Evolutionary conservation across 2,797 vertebrate species (phyloP).

Genomic region (Takifugu ocellatus): DNA sequence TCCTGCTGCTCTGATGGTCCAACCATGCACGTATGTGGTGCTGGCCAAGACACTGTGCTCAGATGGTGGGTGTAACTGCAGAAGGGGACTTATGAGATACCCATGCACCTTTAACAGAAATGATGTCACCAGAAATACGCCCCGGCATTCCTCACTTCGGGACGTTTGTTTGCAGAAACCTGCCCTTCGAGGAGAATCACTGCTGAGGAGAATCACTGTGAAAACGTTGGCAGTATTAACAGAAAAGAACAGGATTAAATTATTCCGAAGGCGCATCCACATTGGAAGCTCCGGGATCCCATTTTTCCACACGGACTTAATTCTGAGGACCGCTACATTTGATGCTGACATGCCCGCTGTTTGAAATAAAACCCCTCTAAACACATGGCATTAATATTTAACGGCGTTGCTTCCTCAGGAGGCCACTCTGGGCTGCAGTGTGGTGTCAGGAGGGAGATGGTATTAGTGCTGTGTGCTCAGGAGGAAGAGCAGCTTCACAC

Average conservation of each 20-base stretch:
- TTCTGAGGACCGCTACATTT: slow-evolving; percentile 60
- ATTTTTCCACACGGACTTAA: slow-evolving; percentile 57
- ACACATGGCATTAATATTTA: slow-evolving; percentile 89
- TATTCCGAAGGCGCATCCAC: slow-evolving; percentile 50
- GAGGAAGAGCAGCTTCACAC: slow-evolving; percentile 79
- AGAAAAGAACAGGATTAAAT: slow-evolving; percentile 65
- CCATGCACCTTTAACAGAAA: slow-evolving; percentile 37
- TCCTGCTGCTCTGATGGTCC: slow-evolving; percentile 8
- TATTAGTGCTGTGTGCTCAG: slow-evolving; percentile 83
- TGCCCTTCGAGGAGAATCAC: slow-evolving; percentile 47
- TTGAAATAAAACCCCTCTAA: slow-evolving; percentile 77
- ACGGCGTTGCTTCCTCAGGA: slow-evolving; percentile 77
- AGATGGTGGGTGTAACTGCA: slow-evolving; percentile 13
- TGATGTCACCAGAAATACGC: slow-evolving; percentile 37
- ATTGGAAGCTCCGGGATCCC: slow-evolving; percentile 39
- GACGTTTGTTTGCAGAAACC: slow-evolving; percentile 41
- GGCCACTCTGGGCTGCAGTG: slow-evolving; percentile 73
- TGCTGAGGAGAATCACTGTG: slow-evolving; percentile 48
- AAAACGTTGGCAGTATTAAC: slow-evolving; percentile 58
- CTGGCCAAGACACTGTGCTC: slow-evolving; percentile 5
- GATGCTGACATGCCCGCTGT: slow-evolving; percentile 72
- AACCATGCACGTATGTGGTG: background rate
- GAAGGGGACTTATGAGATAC: slow-evolving; percentile 33
- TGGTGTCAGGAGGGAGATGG: slow-evolving; percentile 81
- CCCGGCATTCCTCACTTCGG: slow-evolving; percentile 34